Conservation (phyloP, 92 coral and sea anemone species). For the Phenganax stokvisi region DNA sequence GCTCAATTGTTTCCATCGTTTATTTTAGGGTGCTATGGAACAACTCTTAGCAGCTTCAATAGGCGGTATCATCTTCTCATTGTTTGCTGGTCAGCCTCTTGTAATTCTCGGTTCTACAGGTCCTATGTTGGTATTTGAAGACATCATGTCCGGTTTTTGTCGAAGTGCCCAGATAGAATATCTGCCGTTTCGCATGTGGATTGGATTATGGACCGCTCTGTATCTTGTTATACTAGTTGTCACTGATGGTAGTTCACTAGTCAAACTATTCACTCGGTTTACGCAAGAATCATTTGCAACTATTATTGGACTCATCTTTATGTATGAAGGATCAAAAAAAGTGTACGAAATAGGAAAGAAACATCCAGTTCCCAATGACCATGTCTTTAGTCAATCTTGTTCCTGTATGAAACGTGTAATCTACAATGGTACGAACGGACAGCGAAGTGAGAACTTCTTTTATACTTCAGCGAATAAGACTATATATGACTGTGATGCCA, state of each 20-base stretch:
- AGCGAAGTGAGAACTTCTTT: not conserved
- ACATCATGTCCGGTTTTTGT: constrained; percentile 75
- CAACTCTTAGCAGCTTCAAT: constrained; percentile 83
- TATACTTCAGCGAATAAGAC: not conserved
- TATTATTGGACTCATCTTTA: constrained; percentile 82
- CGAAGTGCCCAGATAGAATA: constrained; percentile 64
- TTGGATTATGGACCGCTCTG: constrained; percentile 93
- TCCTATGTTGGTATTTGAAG: constrained; percentile 95
- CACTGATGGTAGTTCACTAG: constrained; percentile 87
- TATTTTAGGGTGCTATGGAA: constrained; percentile 89
- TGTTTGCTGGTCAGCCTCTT: constrained; percentile 90
- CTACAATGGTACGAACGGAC: not conserved
- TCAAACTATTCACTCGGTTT: constrained; percentile 86
- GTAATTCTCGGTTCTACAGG: constrained; percentile 95
- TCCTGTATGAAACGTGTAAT: constrained; percentile 36
- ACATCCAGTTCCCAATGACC: constrained; percentile 64
- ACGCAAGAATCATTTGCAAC: constrained; percentile 98
- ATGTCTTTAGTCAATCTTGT: constrained; percentile 58
- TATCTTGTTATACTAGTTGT: constrained; percentile 72
- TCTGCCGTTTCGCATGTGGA: constrained; percentile 98
- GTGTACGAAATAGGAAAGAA: constrained; percentile 50
- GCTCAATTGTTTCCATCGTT: not conserved
- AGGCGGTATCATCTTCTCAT: constrained; percentile 82
- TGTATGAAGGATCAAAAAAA: constrained; percentile 84
- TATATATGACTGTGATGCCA: constrained; percentile 32